Percentiles rank a stretch among this genome's conserved stretches.
Evolutionary conservation across 1,140 invertebrate species (phyloP).

Genomic region (Ostrea edulis): DNA sequence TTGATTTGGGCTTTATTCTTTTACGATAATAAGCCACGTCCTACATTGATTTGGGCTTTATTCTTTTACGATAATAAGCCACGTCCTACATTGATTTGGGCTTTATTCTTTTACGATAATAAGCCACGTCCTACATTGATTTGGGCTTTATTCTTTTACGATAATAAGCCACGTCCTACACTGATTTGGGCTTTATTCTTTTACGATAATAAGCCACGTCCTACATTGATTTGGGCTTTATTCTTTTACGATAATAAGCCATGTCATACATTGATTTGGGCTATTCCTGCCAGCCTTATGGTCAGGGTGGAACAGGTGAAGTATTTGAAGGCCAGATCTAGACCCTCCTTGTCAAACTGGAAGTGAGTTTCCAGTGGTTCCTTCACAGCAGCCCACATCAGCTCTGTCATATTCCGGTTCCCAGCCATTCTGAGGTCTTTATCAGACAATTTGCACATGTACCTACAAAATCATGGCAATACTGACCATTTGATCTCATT

Average conservation of each 20-base stretch:
- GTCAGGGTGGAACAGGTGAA: conserved; percentile 94
- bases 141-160: conserved; percentile 84
- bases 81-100: conserved; percentile 89
- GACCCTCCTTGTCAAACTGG: conserved; percentile 92
- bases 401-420: conserved; percentile 95
- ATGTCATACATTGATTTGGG: conserved; percentile 89
- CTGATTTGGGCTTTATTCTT: conserved; percentile 94
- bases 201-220: too few relatives aligned
- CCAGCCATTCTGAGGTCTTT: conserved; percentile 92
- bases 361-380: conserved; percentile 92
- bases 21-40: too few relatives aligned
- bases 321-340: conserved; percentile 95
- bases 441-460: conserved; percentile 95
- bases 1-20: conserved; percentile 94
- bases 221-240: conserved; percentile 93
- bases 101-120: conserved; percentile 66
- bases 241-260: too few relatives aligned
- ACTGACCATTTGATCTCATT: not conserved
- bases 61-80: too few relatives aligned
- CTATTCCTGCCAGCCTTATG: conserved; percentile 93
- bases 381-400: conserved; percentile 96
- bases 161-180: conserved; percentile 64
- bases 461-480: conserved; percentile 77
- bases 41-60: conserved; percentile 93
- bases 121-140: conserved; percentile 84